Base-by-base conservation (phyloP, 2,888 invertebrate species). In the Pseudoips prasinana region DNA sequence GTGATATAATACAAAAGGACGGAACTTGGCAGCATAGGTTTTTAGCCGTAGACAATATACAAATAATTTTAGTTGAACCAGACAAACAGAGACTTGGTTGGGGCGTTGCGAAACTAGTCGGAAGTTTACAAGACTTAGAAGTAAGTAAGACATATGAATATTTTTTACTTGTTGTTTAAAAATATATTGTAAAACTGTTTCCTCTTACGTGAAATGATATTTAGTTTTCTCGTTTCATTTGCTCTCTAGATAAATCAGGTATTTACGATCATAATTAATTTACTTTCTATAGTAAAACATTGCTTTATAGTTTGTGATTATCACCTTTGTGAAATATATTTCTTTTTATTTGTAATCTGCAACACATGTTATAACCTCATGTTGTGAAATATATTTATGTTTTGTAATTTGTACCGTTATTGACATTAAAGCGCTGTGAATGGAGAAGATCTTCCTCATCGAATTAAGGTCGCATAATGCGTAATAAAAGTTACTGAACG, bases 91-190 rank as follows among this genome's bases (percentile, higher is more conserved):
- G 96, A 37, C 90, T 99, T 10, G 99, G 99, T 0, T 99, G 98
- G 98, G 99, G 99, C 8, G 96, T 99, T 1, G 98, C 98, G 0
- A 97, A 98, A 77, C 93, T 99, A 51, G 98, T 98, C 0, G 98
- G 98, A 10, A 96, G 97, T 66, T 85, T 99, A 23, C 94, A 98
- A 90, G 98, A 99, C 75, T 94, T 98, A 25, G 98, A 99, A 80
- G 95, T 92, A 31, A 67, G 67, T 59, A 20, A n/a, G 7, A 20
- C 7, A n/a, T 20, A 5, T n/a, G 7, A 2, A n/a, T n/a, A 20
- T 2, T 20, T 20, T 18, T n/a, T 5, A n/a, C 7, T 20, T 20
- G 20, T 20, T 20, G 7, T 20, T 2, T 2, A 7, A 20, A 20
- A 5, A 20, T 20, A 20, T 20, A 5, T 20, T 20, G 3, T 20